Percentiles rank a stretch among this genome's conserved stretches.
These are phyloP conservation scores for Ormyrus thymus DNA, from an alignment of 2,888 invertebrate species.

Conservation along the genomic window DNA sequence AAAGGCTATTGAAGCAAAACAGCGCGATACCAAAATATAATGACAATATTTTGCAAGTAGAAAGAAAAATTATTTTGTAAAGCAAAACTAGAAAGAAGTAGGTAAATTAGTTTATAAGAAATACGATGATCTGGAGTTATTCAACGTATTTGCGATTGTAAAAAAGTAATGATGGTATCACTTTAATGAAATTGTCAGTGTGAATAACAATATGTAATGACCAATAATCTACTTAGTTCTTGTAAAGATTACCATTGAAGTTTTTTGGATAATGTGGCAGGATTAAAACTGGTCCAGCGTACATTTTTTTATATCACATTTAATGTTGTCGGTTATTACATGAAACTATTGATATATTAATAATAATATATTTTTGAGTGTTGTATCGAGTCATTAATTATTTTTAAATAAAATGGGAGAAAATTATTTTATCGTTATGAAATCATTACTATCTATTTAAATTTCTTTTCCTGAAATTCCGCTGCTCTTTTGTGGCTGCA, in stretches of 20 bases:
- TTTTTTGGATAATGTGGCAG: conserved; percentile 40
- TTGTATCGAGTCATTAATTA: conserved; percentile 65
- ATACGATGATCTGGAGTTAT: conserved; percentile 12
- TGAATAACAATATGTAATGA: neutral
- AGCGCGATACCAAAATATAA: conserved; percentile 50
- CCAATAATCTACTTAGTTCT: too few relatives aligned
- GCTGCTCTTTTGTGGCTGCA: too few relatives aligned
- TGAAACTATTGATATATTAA: conserved; percentile 10
- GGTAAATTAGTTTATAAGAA: conserved; percentile 9
- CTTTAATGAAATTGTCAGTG: neutral
- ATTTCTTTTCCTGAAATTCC: too few relatives aligned
- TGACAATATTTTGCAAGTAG: conserved; percentile 52
- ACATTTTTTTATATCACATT: conserved; percentile 33
- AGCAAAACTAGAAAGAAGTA: conserved; percentile 17
- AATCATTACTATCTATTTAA: too few relatives aligned
- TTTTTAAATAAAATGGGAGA: conserved; percentile 67
- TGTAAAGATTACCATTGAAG: conserved; percentile 27
- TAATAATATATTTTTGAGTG: conserved; percentile 61
- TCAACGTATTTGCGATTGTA: conserved; percentile 7
- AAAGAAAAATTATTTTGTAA: conserved; percentile 28
- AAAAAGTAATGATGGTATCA: neutral
- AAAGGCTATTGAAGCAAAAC: conserved; percentile 31
- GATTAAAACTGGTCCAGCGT: neutral
- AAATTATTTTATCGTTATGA: too few relatives aligned
- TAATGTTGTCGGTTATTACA: conserved; percentile 16